A percentile compares a stretch with the other conserved stretches of the same genome.
Conservation (phyloP, 2,888 invertebrate genomes). For the Phymatocera aterrima region DNA sequence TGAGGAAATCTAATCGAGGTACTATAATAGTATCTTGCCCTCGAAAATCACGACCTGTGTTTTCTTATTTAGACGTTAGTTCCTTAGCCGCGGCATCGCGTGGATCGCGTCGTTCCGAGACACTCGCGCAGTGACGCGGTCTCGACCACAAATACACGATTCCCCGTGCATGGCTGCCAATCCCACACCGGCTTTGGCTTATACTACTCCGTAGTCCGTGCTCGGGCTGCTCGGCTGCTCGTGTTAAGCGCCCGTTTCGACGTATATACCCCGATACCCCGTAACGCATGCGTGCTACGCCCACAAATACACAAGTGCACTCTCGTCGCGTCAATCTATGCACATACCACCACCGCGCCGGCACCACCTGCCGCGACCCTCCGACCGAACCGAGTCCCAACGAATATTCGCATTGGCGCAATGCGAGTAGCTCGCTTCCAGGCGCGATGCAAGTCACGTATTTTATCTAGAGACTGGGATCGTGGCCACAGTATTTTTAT, state of each 20-base stretch:
- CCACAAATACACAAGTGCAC: slow-evolving; percentile 8
- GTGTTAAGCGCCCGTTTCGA: slow-evolving; percentile 15
- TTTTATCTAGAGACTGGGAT: neutral
- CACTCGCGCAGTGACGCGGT: slow-evolving; percentile 45
- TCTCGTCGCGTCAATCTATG: neutral
- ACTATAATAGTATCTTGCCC: neutral
- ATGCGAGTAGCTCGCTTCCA: slow-evolving; percentile 33
- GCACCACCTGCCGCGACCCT: neutral
- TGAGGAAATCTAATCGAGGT: neutral
- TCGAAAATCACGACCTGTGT: neutral
- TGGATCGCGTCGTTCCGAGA: slow-evolving; percentile 38
- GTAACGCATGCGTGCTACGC: slow-evolving; percentile 36
- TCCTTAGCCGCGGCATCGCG: slow-evolving; percentile 35
- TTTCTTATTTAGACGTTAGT: neutral
- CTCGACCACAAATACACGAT: slow-evolving; percentile 12
- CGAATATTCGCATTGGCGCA: slow-evolving; percentile 19
- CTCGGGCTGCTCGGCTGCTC: neutral
- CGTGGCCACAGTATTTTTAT: too few relatives aligned
- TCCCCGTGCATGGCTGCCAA: slow-evolving; percentile 44
- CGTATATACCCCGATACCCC: slow-evolving; percentile 21
- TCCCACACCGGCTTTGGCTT: slow-evolving; percentile 39
- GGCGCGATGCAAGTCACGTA: neutral
- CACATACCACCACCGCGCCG: neutral
- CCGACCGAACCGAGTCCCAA: neutral
- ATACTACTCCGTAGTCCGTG: neutral